Conservation (phyloP, 2,888 invertebrate genomes). For the Dolichopus griseipennis region DNA sequence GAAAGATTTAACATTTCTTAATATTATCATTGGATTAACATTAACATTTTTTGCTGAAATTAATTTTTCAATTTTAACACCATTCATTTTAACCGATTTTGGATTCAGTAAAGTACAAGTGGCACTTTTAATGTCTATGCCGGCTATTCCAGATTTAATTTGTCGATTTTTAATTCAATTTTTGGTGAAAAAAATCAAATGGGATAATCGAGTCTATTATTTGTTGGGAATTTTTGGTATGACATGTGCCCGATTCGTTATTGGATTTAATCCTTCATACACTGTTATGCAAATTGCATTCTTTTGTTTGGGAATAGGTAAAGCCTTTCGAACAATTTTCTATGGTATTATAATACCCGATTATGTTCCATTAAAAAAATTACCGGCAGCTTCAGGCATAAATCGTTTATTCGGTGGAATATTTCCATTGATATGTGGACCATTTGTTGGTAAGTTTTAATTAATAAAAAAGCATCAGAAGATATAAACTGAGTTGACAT, state of each 20-base stretch:
- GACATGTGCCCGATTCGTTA: slow-evolving; percentile 51
- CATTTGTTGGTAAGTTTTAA: slow-evolving; percentile 52
- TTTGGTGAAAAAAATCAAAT: slow-evolving; percentile 57
- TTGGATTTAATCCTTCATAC: slow-evolving; percentile 54
- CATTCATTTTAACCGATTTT: slow-evolving; percentile 61
- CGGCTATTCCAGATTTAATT: slow-evolving; percentile 56
- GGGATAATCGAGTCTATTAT: slow-evolving; percentile 63
- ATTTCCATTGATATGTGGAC: slow-evolving; percentile 53
- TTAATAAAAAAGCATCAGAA: no score
- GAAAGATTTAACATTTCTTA: slow-evolving; percentile 59
- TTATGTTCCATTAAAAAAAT: slow-evolving; percentile 57
- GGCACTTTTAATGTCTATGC: slow-evolving; percentile 59
- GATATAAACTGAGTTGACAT: no score
- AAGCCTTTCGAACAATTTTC: slow-evolving; percentile 63
- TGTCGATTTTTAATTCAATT: slow-evolving; percentile 62
- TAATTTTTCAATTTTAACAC: slow-evolving; percentile 64
- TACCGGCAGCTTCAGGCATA: slow-evolving; percentile 63
- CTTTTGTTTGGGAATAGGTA: slow-evolving; percentile 59
- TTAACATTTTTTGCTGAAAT: slow-evolving; percentile 62
- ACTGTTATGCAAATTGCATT: slow-evolving; percentile 50
- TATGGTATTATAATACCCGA: slow-evolving; percentile 65
- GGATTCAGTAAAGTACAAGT: slow-evolving; percentile 50
- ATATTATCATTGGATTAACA: slow-evolving; percentile 62
- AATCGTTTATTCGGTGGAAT: slow-evolving; percentile 59
- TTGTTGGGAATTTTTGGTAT: slow-evolving; percentile 58